A percentile compares a stretch with the other conserved stretches of the same genome.
phyloP scores from a whole-genome alignment of 1,140 invertebrate species.

The Penaeus indicus region DNA sequence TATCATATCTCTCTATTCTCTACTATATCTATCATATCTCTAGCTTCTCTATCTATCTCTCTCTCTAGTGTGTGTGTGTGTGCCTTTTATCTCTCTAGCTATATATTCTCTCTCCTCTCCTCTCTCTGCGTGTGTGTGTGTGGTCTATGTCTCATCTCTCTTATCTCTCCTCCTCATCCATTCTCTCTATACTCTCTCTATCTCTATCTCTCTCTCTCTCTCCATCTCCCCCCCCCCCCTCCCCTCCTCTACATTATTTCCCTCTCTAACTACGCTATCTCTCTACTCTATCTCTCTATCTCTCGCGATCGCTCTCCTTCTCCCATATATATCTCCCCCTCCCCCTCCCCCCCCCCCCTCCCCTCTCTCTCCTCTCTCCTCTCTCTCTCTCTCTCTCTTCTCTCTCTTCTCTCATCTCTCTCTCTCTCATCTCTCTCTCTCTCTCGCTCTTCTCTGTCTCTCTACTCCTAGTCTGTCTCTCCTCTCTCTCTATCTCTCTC shows the following conservation, averaged over 20 bases:
- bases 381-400: no score
- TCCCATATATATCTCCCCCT: not conserved
- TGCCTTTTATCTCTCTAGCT: no score
- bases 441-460: not conserved
- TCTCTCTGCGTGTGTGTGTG: no score
- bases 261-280: not conserved
- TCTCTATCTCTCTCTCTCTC: not conserved
- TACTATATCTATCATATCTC: no score
- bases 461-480: no score
- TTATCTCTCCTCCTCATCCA: not conserved
- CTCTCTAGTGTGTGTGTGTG: no score
- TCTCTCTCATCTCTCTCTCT: not conserved
- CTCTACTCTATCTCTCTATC: not conserved
- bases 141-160: no score
- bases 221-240: not conserved
- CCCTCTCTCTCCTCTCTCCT: no score
- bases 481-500: not conserved
- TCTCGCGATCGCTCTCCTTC: not conserved
- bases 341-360: not conserved
- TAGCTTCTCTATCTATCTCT: no score
- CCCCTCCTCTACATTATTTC: not conserved
- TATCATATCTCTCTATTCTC: no score
- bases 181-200: not conserved
- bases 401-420: not conserved
- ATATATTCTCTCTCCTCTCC: no score